Base-by-base conservation (phyloP, 2,113 vertebrate genomes). In the Ramphastos sulfuratus region DNA sequence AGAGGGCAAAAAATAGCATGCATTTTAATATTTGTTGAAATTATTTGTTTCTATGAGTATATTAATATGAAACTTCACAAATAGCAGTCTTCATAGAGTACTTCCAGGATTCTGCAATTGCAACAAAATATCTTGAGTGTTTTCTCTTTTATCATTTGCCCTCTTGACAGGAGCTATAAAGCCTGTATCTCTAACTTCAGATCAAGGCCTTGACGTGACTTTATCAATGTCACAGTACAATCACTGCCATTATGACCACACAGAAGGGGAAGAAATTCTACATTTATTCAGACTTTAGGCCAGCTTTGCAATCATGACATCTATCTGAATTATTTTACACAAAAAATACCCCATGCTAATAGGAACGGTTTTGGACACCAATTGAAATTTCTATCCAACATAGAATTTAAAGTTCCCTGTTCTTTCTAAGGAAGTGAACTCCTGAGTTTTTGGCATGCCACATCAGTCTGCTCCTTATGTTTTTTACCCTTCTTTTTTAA, bases 271-370 rank as follows among this genome's bases (percentile, higher is more conserved):
- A 42, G 35, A 12, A 85, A 37, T 30, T 64, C 17, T 19, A 23
- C 0, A 0, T 35, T 71, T 11, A 13, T 19, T 79, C 71, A 27
- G 48, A 64, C 17, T 50, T 63, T 3, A 10, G 8, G 55, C 17
- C 59, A 88, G n/a, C 42, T 80, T 60, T 75, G 42, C n/a, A 61
- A 31, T 24, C 55, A 33, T 17, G 27, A 55, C 15, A 25, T 42
- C 23, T 55, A 10, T 35, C 60, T 24, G 44, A 4, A 69, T 30
- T 23, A 31, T 31, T 59, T 71, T 21, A 82, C 25, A 10, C 11
- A 50, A 44, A 48, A 82, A 7, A 5, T 17, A 60, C 48, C 67
- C 30, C 48, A 72, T 17, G 33, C 33, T 25, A 88, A 79, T 1
- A 11, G 54, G 67, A 90, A 79, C 84, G 10, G 16, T 39, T 77